Percentiles rank a stretch among this genome's conserved stretches.
Conservation (phyloP, 2,113 vertebrate species). For the Panthera leo region DNA sequence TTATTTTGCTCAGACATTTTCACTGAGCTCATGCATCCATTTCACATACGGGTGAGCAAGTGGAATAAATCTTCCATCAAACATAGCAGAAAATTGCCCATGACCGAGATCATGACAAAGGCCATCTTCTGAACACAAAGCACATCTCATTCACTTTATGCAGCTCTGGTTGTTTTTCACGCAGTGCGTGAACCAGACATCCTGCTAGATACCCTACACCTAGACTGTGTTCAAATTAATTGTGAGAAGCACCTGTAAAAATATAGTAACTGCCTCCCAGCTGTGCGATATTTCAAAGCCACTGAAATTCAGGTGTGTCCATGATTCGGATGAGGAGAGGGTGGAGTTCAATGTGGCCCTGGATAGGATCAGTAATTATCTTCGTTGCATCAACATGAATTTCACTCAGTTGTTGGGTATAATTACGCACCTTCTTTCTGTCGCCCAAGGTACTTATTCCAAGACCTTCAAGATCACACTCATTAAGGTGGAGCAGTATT, state of each 20-base stretch:
- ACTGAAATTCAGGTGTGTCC: slow-evolving; percentile 96
- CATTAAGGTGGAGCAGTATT: too few species aligned
- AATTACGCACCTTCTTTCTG: slow-evolving; percentile 83
- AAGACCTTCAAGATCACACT: too few species aligned
- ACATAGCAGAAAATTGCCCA: slow-evolving; percentile 98
- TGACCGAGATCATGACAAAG: slow-evolving; percentile 98
- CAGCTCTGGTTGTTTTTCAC: slow-evolving; percentile 92
- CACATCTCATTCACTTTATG: slow-evolving; percentile 87
- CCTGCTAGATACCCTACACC: slow-evolving; percentile 94
- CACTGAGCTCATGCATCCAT: slow-evolving; percentile 85
- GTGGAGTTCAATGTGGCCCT: slow-evolving; percentile 94
- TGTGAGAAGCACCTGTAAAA: slow-evolving; percentile 96
- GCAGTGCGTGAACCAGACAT: slow-evolving; percentile 86
- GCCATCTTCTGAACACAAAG: slow-evolving; percentile 97
- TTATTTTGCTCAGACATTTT: too few species aligned
- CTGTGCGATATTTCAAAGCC: slow-evolving; percentile 95
- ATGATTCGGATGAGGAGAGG: slow-evolving; percentile 94
- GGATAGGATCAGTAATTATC: slow-evolving; percentile 98
- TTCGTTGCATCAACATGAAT: slow-evolving; percentile 84
- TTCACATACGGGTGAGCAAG: slow-evolving; percentile 83
- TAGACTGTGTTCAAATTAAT: slow-evolving; percentile 95
- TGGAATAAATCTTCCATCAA: slow-evolving; percentile 94
- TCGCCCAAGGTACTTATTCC: slow-evolving; percentile 81
- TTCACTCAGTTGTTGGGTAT: slow-evolving; percentile 82
- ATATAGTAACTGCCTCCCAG: slow-evolving; percentile 94